phyloP scores from a whole-genome alignment of 2,113 vertebrate species.

The Podarcis raffonei region DNA sequence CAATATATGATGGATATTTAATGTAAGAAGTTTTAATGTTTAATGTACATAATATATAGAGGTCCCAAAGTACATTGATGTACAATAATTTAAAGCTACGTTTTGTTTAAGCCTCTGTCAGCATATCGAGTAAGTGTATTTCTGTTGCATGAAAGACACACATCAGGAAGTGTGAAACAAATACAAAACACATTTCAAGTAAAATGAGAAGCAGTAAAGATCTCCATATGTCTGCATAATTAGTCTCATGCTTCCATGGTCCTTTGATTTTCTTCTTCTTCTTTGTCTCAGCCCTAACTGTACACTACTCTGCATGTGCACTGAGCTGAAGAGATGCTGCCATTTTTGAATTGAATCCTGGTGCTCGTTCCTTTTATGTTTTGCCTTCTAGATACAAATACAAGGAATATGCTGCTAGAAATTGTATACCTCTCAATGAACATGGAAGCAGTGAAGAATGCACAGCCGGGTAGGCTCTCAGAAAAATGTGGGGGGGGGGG shows the following conservation, averaged over 20 bases:
- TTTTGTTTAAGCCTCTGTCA: constrained; percentile 4
- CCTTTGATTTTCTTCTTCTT: constrained; percentile 28
- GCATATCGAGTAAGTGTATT: constrained; percentile 46
- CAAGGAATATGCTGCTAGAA: background rate
- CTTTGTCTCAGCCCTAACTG: background rate
- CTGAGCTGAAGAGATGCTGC: background rate
- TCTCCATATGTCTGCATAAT: constrained; percentile 62
- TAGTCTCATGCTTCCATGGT: constrained; percentile 46
- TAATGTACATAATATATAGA: constrained; percentile 25
- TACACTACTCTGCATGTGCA: constrained; percentile 2
- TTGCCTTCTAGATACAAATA: background rate
- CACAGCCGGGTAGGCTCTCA: background rate
- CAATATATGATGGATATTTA: background rate
- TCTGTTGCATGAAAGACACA: constrained; percentile 45
- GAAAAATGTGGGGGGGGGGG: background rate
- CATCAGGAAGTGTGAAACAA: constrained; percentile 57
- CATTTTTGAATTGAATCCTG: background rate
- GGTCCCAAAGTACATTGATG: rapidly evolving
- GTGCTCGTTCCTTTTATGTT: background rate
- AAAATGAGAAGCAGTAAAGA: constrained; percentile 27
- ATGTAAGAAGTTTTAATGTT: background rate
- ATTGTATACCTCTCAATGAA: background rate
- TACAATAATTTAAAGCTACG: constrained; percentile 28
- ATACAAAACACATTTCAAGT: constrained; percentile 66
- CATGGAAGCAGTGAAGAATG: background rate